These are phyloP conservation scores for Hermaeophaga mercurialis DNA, from an alignment of 2,888 invertebrate species.

Conservation along the genomic window DNA sequence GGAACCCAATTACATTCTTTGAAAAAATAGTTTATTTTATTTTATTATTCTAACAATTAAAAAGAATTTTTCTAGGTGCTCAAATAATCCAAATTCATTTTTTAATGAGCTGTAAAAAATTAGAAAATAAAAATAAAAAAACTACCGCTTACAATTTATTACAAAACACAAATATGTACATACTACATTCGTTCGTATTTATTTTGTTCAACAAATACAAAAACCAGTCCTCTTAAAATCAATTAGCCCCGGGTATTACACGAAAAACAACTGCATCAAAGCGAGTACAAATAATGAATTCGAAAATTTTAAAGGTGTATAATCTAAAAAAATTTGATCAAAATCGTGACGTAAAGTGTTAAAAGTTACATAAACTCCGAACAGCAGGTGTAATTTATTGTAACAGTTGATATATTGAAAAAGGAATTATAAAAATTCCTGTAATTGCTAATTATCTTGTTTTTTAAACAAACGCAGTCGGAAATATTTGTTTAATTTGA, in stretches of 20 bases:
- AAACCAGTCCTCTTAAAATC: conserved; percentile 8
- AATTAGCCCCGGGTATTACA: conserved; percentile 10
- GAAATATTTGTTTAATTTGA: conserved; percentile 2
- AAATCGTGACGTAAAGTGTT: conserved; percentile 21
- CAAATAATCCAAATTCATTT: too few species aligned
- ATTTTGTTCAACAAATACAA: too few species aligned
- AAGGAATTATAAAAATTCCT: conserved; percentile 13
- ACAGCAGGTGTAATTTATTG: conserved; percentile 18
- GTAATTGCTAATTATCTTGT: conserved; percentile 9
- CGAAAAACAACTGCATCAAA: background rate
- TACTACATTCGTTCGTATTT: too few species aligned
- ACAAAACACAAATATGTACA: too few species aligned
- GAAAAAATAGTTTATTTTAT: too few species aligned
- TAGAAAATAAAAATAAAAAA: too few species aligned
- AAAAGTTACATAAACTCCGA: conserved; percentile 17
- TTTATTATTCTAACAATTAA: too few species aligned
- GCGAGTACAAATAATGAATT: conserved; percentile 12
- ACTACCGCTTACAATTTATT: too few species aligned
- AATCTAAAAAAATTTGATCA: conserved; percentile 1
- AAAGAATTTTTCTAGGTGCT: too few species aligned
- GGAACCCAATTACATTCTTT: too few species aligned
- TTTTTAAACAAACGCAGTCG: conserved; percentile 5
- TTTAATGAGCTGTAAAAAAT: too few species aligned
- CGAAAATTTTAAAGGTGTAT: conserved; percentile 14
- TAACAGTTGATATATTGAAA: conserved; percentile 4